Base-by-base conservation (phyloP, 1,140 invertebrate genomes). In the Saccostrea echinata region DNA sequence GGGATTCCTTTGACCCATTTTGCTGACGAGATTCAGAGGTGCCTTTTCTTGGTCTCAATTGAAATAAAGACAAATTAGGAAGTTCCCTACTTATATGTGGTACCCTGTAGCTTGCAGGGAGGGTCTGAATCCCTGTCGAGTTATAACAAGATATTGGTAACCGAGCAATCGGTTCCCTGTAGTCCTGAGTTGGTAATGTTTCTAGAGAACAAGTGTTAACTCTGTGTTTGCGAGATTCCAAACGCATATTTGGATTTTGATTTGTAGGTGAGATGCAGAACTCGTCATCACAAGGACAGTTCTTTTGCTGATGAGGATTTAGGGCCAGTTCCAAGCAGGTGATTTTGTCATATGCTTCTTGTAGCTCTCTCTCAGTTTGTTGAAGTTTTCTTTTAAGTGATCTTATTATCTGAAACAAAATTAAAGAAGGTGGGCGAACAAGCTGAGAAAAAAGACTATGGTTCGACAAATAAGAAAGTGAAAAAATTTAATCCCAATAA, bases 51-150 rank as follows among this genome's bases (percentile, higher is more conserved):
- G 68, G 68, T 71, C 16, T 71, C 27, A 71, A 2, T 71, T n/a
- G 24, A 33, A 71, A 71, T 71, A 71, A 71, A 71, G 68, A 71
- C 68, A 71, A 71, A 27, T 4, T 27, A n/a, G 68, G 68, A 71
- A 71, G 68, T 71, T 71, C 68, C 27, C 6, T 27, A 71, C 24
- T 71, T 43, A 6, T 43, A 13, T 16, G 68, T 24, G 68, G 68
- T 13, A 71, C 68, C 30, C 30, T 71, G 68, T 71, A 71, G 27
- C 30, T 71, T 71, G 24, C 4, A 27, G 68, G 68, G 30, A 71
- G 68, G 12, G 68, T 71, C 9, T 24, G 68, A 71, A 71, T 27
- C 11, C 68, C 68, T 30, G 27, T 30, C 27, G 68, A 33, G 13
- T 30, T 13, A 1, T 30, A 24, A 71, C 24, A 13, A 27, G 24